Base-by-base conservation (phyloP, 2,113 vertebrate species). In the Perognathus longimembris region DNA sequence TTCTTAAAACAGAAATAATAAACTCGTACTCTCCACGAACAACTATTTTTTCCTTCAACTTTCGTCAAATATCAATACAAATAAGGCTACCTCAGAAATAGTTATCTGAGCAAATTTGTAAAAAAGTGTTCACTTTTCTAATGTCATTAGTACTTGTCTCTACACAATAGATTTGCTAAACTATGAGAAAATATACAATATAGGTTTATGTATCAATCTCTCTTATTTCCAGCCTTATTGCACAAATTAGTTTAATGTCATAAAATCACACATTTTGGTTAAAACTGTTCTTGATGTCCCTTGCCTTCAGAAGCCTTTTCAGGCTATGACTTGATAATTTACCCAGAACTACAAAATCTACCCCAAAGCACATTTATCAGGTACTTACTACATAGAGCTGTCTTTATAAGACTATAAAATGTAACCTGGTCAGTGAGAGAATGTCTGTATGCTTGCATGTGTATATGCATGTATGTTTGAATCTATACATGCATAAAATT, bases 21-120 rank as follows among this genome's bases (percentile, higher is more conserved):
- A 78, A 94, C 85, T 83, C 30, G 6, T 45, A 71, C 50, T 82
- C 11, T 36, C 28, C 5, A 36, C 59, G 34, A 75, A 34, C 38
- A 95, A 66, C 73, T 87, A 90, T 57, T 77, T 54, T 90, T 82
- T 76, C 36, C 77, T 90, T 90, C 84, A 57, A 87, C 36, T 82
- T 30, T 30, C 42, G 21, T 81, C 30, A 89, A 73, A 42, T 24
- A 86, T n/a, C 40, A 75, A 9, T 67, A 88, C 15, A 7, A n/a
- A 18, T 78, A 86, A 87, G 77, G 76, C 17, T 40, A 38, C 50
- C 57, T 78, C n/a, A 71, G 28, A 75, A 92, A 69, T 26, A 45
- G 40, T 71, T 71, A 85, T 36, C 20, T 40, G 63, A 77, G 81
- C 57, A 74, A 73, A 76, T 84, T 26, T 90, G 69, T 57, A 66